These are phyloP conservation scores for Saxidomus purpurata DNA, from an alignment of 1,140 invertebrate genomes.

Conservation along the genomic window DNA sequence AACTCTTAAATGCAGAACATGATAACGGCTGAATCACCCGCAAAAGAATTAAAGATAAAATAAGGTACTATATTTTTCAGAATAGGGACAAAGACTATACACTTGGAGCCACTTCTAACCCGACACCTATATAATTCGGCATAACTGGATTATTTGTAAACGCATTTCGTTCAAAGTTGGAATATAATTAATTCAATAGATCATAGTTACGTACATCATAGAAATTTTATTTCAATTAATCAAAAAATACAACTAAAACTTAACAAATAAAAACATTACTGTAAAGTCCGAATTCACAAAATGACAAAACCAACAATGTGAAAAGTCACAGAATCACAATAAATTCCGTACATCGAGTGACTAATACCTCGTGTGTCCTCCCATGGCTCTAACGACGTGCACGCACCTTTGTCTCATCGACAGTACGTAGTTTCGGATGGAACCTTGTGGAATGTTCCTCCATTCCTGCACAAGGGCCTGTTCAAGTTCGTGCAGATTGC, in stretches of 20 bases:
- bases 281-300: background rate
- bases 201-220: background rate
- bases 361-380: conserved; percentile 12
- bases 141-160: no score
- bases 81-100: no score
- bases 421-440: background rate
- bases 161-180: no score
- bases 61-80: no score
- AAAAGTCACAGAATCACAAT: background rate
- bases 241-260: background rate
- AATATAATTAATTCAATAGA: background rate
- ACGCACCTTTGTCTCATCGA: conserved; percentile 13
- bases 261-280: background rate
- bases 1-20: no score
- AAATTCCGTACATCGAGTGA: background rate
- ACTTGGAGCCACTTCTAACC: no score
- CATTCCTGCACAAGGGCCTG: conserved; percentile 42
- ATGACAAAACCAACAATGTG: background rate
- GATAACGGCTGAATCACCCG: no score
- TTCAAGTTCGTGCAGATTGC: conserved; percentile 24
- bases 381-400: conserved; percentile 3
- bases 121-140: no score
- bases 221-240: background rate
- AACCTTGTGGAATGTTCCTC: background rate
- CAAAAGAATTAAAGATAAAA: no score